These are phyloP conservation scores for Rhynchomys soricoides DNA, from an alignment of 2,113 vertebrate genomes.

Conservation along the genomic window DNA sequence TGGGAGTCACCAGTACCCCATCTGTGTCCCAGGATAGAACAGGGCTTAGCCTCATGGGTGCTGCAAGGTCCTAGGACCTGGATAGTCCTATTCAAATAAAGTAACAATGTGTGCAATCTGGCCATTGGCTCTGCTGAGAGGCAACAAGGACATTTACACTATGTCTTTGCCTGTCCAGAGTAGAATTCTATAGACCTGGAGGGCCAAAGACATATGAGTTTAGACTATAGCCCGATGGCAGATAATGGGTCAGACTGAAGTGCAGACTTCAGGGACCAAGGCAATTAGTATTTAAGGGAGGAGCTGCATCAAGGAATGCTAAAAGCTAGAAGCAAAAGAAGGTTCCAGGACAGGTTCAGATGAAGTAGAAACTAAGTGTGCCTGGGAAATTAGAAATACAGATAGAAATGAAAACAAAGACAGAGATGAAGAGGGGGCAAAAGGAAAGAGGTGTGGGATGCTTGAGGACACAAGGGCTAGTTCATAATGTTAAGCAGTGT, in stretches of 20 bases:
- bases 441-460: not conserved
- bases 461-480: not conserved
- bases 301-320: not conserved
- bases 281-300: not conserved
- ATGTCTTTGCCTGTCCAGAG: not conserved
- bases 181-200: not conserved
- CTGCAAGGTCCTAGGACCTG: not conserved
- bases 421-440: not conserved
- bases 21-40: not conserved
- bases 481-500: not conserved
- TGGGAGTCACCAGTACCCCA: not conserved
- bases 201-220: not conserved
- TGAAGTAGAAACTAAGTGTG: not conserved
- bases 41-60: not conserved
- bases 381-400: not conserved
- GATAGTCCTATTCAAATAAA: not conserved
- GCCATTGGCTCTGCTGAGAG: not conserved
- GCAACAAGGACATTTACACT: not conserved
- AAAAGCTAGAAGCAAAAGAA: not conserved
- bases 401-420: not conserved
- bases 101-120: not conserved
- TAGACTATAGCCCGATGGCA: not conserved
- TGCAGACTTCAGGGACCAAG: not conserved
- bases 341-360: not conserved
- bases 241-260: not conserved